These are phyloP conservation scores for Halichoerus grypus DNA, from an alignment of 2,113 vertebrate genomes.

Conservation along the genomic window DNA sequence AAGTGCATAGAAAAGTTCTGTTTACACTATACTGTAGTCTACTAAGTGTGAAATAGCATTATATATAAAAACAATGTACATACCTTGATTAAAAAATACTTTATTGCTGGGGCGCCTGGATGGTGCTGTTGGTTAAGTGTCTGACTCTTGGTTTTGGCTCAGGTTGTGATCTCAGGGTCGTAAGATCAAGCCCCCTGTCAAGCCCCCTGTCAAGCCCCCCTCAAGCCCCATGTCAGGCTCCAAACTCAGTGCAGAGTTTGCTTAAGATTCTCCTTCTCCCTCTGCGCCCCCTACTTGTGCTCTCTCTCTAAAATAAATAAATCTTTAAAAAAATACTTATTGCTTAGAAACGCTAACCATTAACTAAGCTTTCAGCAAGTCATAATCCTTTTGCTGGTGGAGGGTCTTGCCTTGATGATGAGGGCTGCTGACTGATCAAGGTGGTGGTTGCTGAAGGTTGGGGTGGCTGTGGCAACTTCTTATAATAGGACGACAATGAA, in stretches of 20 bases:
- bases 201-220: neutral
- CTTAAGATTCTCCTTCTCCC: neutral
- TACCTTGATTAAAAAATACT: neutral
- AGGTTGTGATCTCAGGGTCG: neutral
- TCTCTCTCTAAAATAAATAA: neutral
- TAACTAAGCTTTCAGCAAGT: neutral
- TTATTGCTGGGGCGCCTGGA: neutral
- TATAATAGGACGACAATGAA: neutral
- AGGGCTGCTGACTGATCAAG: neutral
- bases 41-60: neutral
- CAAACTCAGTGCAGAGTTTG: neutral
- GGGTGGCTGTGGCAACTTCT: neutral
- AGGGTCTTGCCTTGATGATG: neutral
- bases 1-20: neutral
- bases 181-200: neutral
- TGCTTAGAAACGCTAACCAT: neutral
- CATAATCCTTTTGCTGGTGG: neutral
- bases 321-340: neutral
- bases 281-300: neutral
- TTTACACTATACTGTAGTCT: neutral
- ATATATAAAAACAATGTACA: neutral
- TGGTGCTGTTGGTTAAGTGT: neutral
- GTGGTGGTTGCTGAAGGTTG: neutral
- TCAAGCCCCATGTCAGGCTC: neutral
- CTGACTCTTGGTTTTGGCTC: neutral